Conservation (phyloP, 2,113 vertebrate genomes). For the Zosterops borbonicus region DNA sequence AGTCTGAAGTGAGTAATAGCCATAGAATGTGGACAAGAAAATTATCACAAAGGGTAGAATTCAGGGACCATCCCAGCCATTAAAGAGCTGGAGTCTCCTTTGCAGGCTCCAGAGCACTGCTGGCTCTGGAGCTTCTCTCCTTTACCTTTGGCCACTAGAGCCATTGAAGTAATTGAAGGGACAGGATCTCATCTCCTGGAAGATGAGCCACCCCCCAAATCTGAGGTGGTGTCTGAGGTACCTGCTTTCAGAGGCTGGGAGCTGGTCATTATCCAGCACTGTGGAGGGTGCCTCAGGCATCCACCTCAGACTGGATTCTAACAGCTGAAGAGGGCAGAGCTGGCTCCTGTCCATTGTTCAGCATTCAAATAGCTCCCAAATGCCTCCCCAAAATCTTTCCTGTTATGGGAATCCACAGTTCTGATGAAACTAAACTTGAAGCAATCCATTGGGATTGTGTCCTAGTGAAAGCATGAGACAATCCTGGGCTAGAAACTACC, state of each 20-base stretch:
- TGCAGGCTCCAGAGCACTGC: neutral
- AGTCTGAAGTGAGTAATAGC: neutral
- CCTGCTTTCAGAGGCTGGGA: neutral
- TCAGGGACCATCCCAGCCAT: neutral
- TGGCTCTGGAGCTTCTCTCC: neutral
- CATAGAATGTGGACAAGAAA: neutral
- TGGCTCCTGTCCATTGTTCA: neutral
- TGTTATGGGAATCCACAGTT: neutral
- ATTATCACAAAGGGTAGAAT: neutral
- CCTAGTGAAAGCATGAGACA: neutral
- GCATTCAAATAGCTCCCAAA: neutral
- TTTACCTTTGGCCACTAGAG: neutral
- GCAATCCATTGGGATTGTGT: neutral
- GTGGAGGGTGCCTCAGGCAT: neutral
- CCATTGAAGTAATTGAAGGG: neutral
- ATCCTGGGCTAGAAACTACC: neutral
- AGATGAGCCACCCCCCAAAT: neutral
- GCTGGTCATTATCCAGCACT: neutral
- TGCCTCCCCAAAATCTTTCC: neutral
- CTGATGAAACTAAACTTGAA: neutral
- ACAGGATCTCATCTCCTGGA: neutral
- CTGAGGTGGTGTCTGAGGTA: neutral
- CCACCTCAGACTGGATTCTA: neutral
- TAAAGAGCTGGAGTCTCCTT: neutral
- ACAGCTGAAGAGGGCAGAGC: neutral